These are phyloP conservation scores for Argopecten irradians DNA, from an alignment of 1,140 invertebrate species.

Conservation along the genomic window DNA sequence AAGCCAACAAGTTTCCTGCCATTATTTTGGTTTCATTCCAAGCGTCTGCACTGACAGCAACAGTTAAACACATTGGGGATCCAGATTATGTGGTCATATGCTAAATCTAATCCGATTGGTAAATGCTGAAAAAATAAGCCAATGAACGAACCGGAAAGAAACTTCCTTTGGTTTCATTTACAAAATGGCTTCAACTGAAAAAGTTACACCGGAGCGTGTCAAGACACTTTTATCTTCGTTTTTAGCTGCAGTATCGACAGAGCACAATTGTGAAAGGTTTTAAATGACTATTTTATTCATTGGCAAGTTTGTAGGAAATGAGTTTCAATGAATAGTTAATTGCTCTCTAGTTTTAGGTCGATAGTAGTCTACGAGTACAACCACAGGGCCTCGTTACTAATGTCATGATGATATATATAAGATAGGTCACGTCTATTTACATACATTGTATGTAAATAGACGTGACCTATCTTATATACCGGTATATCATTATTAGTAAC, in stretches of 20 bases:
- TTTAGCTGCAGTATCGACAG: background rate
- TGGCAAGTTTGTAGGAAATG: background rate
- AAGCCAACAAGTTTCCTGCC: slow-evolving; percentile 30
- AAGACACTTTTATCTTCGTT: background rate
- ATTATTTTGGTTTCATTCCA: slow-evolving; percentile 41
- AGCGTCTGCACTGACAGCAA: slow-evolving; percentile 14
- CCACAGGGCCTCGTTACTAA: too few species aligned
- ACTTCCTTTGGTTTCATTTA: background rate
- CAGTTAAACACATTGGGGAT: background rate
- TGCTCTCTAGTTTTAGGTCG: too few species aligned
- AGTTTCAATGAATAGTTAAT: too few species aligned
- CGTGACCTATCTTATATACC: too few species aligned
- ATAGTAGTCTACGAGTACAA: too few species aligned
- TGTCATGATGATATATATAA: too few species aligned
- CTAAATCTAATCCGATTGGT: background rate
- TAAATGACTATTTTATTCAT: background rate
- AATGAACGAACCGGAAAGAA: background rate
- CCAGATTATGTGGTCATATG: background rate
- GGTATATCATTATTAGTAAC: too few species aligned
- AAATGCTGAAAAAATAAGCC: background rate
- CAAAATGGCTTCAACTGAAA: background rate
- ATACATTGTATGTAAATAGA: too few species aligned
- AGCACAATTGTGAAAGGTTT: background rate
- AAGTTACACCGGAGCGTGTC: background rate
- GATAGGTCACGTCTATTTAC: too few species aligned